Evolutionary conservation across 2,888 invertebrate species (phyloP).

Genomic region (Atethmia centrago): DNA sequence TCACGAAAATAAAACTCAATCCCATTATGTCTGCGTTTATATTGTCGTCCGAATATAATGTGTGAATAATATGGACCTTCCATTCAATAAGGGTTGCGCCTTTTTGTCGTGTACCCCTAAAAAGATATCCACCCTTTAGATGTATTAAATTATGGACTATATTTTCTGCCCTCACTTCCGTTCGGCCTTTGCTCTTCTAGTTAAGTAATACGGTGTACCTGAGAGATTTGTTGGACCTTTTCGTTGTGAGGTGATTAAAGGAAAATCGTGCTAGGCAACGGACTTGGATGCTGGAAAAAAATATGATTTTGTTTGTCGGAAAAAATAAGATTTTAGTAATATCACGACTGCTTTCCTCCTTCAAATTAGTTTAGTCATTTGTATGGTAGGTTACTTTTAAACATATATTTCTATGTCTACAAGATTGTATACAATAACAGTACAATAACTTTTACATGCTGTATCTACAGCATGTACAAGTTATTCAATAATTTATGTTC

Average conservation of each 20-base stretch:
- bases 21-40: slow-evolving; percentile 70
- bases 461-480: too few species aligned
- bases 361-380: background rate
- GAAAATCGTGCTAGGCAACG: slow-evolving; percentile 69
- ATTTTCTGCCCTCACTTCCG: slow-evolving; percentile 80
- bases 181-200: slow-evolving; percentile 71
- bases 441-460: too few species aligned
- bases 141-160: slow-evolving; percentile 86
- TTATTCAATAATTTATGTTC: background rate
- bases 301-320: slow-evolving; percentile 52
- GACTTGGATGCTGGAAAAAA: slow-evolving; percentile 41
- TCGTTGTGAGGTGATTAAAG: slow-evolving; percentile 75
- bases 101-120: slow-evolving; percentile 80
- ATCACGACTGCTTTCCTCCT: background rate
- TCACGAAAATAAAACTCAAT: slow-evolving; percentile 67
- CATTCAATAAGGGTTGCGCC: slow-evolving; percentile 83
- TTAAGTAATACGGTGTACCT: slow-evolving; percentile 78
- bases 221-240: slow-evolving; percentile 75
- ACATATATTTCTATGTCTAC: background rate
- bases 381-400: background rate
- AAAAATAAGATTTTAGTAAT: slow-evolving; percentile 21
- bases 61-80: slow-evolving; percentile 80
- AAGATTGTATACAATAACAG: too few species aligned
- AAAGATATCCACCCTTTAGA: slow-evolving; percentile 85
- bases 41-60: slow-evolving; percentile 82